Base-by-base conservation (phyloP, 2,888 invertebrate genomes). In the Theristus sp. region DNA sequence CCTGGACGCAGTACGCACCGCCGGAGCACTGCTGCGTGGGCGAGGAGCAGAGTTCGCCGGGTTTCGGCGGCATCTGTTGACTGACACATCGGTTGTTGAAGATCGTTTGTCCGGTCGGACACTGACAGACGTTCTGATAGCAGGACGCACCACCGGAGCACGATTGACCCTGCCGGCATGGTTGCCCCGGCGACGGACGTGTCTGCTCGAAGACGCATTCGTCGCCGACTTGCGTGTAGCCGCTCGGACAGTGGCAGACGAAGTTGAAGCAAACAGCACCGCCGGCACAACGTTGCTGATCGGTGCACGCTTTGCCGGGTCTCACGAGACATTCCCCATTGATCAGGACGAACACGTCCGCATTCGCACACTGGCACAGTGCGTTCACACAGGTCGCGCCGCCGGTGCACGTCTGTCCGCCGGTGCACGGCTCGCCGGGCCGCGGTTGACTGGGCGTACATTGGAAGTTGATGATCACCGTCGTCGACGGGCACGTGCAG, bases 1-100 rank as follows among this genome's bases (percentile, higher is more conserved):
- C 69, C 10, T 61, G 59, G n/a, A 66, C 63, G 58, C 67, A 67
- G 56, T 68, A 64, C 17, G 67, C 65, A 26, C 68, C 69, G 56
- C 71, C 71, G 10, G 67, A n/a, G 47, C 58, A 38, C 22, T 58
- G 49, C 24, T 49, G 49, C n/a, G n/a, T 6, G 3, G n/a, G 49
- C n/a, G n/a, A n/a, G 3, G 49, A 3, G 24, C 49, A 49, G 20
- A 17, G 3, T 17, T 24, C 49, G n/a, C 58, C 58, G 3, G 58
- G 57, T 10, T 22, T 10, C 17, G 57, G 24, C 30, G 6, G 2
- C 6, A 2, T 30, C 30, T 2, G 3, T 10, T 3, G 17, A 29
- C 22, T 25, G 13, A 30, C 24, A 25, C 57, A 57, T 57, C 10
- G 26, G 2, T 17, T 17, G 46, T 30, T 57, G 30, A 57, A 10